A percentile compares a stretch with the other conserved stretches of the same genome.
Evolutionary conservation across 2,113 vertebrate genomes (phyloP).

Genomic region (Megalops atlanticus): DNA sequence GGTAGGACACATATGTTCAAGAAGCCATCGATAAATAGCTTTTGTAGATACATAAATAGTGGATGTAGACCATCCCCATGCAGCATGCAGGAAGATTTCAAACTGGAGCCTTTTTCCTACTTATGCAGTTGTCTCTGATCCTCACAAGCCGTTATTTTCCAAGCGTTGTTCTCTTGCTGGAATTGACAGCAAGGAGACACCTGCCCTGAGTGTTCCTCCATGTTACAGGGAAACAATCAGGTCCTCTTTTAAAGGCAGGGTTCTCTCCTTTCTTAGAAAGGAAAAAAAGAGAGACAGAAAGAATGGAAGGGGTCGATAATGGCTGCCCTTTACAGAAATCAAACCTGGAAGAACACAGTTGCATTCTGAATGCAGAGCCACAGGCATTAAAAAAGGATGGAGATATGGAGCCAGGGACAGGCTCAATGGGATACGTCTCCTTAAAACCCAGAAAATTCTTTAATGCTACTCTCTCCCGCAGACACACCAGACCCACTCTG

Average conservation of each 20-base stretch:
- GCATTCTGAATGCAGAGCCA: neutral
- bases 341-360: neutral
- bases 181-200: neutral
- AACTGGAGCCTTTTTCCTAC: neutral
- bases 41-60: too few relatives aligned
- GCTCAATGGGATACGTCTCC: neutral
- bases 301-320: neutral
- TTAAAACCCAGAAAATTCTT: neutral
- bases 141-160: neutral
- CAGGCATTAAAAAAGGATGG: neutral
- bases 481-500: neutral
- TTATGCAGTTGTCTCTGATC: neutral
- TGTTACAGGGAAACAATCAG: conserved; percentile 5
- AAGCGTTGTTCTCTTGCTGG: neutral
- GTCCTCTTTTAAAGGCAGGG: neutral
- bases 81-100: too few relatives aligned
- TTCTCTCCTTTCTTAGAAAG: neutral
- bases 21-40: too few relatives aligned
- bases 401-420: neutral
- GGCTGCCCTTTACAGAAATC: neutral
- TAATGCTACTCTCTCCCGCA: neutral
- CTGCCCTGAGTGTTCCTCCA: neutral
- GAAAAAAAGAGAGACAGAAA: neutral
- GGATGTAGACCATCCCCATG: too few relatives aligned
- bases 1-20: too few relatives aligned